Evolutionary conservation across 1,140 invertebrate species (phyloP).

Genomic region (Chironomus tepperi): DNA sequence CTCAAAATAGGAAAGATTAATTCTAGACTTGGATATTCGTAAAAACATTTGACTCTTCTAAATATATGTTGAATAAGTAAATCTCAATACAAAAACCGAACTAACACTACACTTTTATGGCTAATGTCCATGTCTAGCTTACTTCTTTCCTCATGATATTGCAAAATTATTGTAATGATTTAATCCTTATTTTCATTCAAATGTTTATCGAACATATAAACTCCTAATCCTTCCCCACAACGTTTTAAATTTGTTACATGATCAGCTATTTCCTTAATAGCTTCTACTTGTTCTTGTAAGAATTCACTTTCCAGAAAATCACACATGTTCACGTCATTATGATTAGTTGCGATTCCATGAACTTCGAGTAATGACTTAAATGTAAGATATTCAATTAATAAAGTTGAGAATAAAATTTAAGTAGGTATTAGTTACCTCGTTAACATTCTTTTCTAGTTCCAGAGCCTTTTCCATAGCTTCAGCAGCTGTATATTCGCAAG

Average conservation of each 20-base stretch:
- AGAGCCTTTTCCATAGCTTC: constrained; percentile 65
- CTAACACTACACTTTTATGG: neutral
- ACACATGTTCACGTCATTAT: constrained; percentile 60
- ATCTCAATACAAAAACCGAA: too few relatives aligned
- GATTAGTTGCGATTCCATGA: constrained; percentile 52
- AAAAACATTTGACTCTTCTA: too few relatives aligned
- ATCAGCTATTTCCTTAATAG: constrained; percentile 62
- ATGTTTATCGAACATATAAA: constrained; percentile 64
- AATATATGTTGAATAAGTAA: neutral
- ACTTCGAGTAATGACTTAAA: constrained; percentile 56
- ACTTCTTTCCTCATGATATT: neutral
- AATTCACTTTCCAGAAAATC: constrained; percentile 65
- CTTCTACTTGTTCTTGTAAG: constrained; percentile 66
- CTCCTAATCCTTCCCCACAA: constrained; percentile 62
- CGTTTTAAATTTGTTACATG: constrained; percentile 61
- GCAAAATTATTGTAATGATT: neutral
- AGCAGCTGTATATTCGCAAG: constrained; percentile 53
- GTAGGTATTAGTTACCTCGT: constrained; percentile 49
- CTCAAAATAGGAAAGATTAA: too few relatives aligned
- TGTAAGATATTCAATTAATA: neutral
- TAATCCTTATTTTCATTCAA: constrained; percentile 33
- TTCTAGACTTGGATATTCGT: too few relatives aligned
- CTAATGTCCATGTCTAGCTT: neutral
- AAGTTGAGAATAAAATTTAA: neutral
- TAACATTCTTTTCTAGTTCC: constrained; percentile 68